phyloP scores from a whole-genome alignment of 2,888 invertebrate genomes.

The Meliscaeva auricollis region DNA sequence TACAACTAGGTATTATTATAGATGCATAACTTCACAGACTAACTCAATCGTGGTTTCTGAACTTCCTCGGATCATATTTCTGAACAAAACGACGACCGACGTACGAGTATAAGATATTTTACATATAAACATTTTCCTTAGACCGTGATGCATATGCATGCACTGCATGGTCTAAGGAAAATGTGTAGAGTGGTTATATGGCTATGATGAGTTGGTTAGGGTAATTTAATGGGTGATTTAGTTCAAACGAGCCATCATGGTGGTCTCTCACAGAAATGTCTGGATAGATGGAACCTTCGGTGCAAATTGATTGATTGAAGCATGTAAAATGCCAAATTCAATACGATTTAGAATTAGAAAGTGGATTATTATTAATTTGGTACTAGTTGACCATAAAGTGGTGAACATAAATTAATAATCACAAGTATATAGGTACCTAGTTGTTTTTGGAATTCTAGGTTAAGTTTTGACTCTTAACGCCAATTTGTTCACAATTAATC shows the following conservation, averaged over 20 bases:
- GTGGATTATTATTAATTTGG: too few relatives aligned
- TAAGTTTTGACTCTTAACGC: too few relatives aligned
- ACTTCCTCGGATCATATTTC: constrained; percentile 52
- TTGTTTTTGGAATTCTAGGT: too few relatives aligned
- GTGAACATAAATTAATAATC: too few relatives aligned
- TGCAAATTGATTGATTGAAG: constrained; percentile 36
- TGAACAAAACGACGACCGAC: too few relatives aligned
- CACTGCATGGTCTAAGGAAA: background rate
- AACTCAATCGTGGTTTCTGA: constrained; percentile 13
- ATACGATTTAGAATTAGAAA: background rate
- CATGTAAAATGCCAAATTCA: constrained; percentile 40
- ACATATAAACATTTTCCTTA: too few relatives aligned
- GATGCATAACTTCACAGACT: background rate
- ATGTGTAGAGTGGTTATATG: background rate
- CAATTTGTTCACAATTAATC: too few relatives aligned
- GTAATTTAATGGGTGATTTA: constrained; percentile 35
- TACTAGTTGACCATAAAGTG: too few relatives aligned
- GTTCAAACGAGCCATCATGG: constrained; percentile 3
- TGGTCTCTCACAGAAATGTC: background rate
- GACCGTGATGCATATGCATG: too few relatives aligned
- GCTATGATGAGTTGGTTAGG: constrained; percentile 20
- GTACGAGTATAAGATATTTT: too few relatives aligned
- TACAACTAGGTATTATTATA: background rate
- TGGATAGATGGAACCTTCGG: background rate
- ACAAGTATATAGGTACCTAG: too few relatives aligned